Evolutionary conservation across 2,797 vertebrate genomes (phyloP).

Genomic region (Melanotaenia parkinsoni): DNA sequence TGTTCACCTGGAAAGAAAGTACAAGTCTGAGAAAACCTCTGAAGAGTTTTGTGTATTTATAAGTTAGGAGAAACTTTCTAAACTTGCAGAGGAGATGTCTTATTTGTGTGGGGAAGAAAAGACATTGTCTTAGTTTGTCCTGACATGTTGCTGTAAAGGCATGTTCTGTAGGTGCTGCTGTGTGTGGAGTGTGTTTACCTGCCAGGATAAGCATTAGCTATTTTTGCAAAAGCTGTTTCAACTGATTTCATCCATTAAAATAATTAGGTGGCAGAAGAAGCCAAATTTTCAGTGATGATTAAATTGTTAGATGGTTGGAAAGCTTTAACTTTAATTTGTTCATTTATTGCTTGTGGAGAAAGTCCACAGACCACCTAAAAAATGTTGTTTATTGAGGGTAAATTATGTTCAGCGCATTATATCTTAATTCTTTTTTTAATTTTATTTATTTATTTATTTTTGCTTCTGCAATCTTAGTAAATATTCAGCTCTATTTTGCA

Average conservation of each 20-base stretch:
- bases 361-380: background rate
- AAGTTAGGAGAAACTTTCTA: background rate
- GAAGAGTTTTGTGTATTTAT: slow-evolving; percentile 1
- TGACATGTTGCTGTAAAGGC: background rate
- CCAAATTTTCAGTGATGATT: background rate
- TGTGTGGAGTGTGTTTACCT: background rate
- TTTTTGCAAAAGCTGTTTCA: background rate
- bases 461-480: background rate
- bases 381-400: background rate
- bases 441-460: too few relatives aligned
- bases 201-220: background rate
- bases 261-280: background rate
- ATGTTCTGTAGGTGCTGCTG: background rate
- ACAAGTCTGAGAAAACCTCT: too few relatives aligned
- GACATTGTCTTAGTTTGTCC: background rate
- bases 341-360: background rate
- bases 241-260: background rate
- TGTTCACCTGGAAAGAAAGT: background rate
- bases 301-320: background rate
- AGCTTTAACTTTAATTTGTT: background rate
- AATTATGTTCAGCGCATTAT: background rate
- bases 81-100: background rate
- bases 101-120: background rate
- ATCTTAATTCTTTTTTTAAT: background rate
- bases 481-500: background rate